Conservation (phyloP, 2,113 vertebrate species). For the Microcebus murinus region DNA sequence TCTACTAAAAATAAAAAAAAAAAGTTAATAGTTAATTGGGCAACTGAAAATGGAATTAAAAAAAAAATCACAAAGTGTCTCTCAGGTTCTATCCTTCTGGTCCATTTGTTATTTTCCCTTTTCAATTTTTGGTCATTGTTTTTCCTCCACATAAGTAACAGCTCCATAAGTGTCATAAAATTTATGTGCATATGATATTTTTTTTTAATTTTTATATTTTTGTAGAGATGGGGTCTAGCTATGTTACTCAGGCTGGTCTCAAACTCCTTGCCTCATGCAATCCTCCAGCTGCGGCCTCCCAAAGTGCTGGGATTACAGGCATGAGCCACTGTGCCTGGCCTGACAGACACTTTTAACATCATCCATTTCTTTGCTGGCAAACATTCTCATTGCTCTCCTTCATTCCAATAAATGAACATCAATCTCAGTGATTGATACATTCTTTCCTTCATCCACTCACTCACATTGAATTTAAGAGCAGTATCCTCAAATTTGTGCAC, state of each 20-base stretch:
- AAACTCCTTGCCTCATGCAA: too few species aligned
- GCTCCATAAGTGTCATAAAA: background rate
- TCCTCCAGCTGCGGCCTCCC: too few species aligned
- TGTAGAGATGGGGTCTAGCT: too few species aligned
- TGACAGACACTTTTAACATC: background rate
- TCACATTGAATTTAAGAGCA: background rate
- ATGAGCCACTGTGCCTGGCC: too few species aligned
- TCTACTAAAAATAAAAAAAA: too few species aligned
- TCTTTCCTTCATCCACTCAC: background rate
- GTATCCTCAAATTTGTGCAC: background rate
- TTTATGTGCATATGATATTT: background rate
- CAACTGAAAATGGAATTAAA: too few species aligned
- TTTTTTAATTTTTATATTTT: too few species aligned
- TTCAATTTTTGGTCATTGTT: background rate
- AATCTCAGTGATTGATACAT: background rate
- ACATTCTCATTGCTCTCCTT: background rate
- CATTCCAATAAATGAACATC: background rate
- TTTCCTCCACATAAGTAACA: background rate
- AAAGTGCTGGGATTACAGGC: too few species aligned
- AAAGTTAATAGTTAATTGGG: too few species aligned
- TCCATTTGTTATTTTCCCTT: background rate
- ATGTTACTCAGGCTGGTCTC: too few species aligned
- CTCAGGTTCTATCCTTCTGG: background rate
- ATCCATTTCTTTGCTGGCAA: background rate
- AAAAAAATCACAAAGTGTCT: background rate